Base-by-base conservation (phyloP, 2,888 invertebrate genomes). In the Rhagonycha lutea region DNA sequence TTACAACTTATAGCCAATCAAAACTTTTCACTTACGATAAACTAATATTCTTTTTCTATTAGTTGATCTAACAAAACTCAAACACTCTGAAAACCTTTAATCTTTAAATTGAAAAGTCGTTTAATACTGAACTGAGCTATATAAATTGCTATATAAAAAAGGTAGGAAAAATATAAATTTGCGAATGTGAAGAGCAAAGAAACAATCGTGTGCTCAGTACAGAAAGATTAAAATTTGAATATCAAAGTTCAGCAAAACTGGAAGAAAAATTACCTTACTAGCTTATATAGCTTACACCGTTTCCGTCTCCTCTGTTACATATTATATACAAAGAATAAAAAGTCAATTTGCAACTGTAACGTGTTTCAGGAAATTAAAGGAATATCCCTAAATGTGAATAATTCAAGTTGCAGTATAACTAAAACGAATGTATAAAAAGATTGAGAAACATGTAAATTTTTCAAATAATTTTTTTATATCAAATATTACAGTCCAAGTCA, bases 141-240 rank as follows among this genome's bases (percentile, higher is more conserved):
- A 47, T 47, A 47, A 47, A 47, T 47, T 47, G 47, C 32, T 47
- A 65, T 12, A 24, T n/a, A 71, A 71, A 29, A 71, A 47, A 71
- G 14, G 32, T 12, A 65, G 29, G 47, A 47, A 14, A 70, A 71
- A 63, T 65, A 32, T 29, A 71, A 14, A 47, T 71, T 47, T 47
- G n/a, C 47, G 47, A 47, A 47, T 47, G 47, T 47, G 47, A 47
- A 47, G n/a, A 47, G 47, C 47, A 47, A 65, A 65, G 23, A 65
- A 65, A 65, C 23, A 65, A 65, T 62, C 18, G 23, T 65, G 69
- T 73, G 61, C 62, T 62, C 62, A 29, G 63, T 62, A 69, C 63
- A 24, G 47, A 73, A 69, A 69, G 73, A 73, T 73, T 73, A 69
- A 73, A 73, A 73, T 73, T 69, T 73, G 32, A 73, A 73, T 73